A percentile compares a stretch with the other conserved stretches of the same genome.
These are phyloP conservation scores for Chaenocephalus aceratus DNA, from an alignment of 2,113 vertebrate genomes.

Conservation along the genomic window DNA sequence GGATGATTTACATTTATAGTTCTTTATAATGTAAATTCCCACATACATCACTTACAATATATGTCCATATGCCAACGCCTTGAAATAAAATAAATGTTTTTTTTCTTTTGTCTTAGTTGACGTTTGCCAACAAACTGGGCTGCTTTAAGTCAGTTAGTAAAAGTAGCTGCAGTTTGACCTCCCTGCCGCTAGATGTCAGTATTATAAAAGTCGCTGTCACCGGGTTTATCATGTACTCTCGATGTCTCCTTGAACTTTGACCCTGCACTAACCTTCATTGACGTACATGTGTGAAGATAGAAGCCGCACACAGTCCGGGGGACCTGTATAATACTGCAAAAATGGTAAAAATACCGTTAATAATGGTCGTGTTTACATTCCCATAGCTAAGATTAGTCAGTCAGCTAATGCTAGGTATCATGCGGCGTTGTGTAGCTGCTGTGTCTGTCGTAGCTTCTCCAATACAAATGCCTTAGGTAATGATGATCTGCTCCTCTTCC, in stretches of 20 bases:
- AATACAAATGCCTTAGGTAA: background rate
- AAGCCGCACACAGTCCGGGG: background rate
- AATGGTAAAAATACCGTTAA: constrained; percentile 67
- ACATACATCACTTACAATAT: too few relatives aligned
- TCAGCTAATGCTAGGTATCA: background rate
- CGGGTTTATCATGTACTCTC: background rate
- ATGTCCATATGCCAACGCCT: background rate
- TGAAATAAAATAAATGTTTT: background rate
- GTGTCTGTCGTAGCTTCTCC: background rate
- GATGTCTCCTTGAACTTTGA: constrained; percentile 64
- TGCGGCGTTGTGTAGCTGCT: background rate
- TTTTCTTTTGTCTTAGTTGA: too few relatives aligned
- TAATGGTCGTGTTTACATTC: accelerated
- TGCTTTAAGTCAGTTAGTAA: background rate
- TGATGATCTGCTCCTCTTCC: background rate
- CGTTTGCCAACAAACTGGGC: too few relatives aligned
- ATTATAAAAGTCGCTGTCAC: accelerated
- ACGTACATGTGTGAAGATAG: constrained; percentile 58
- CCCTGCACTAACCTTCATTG: constrained; percentile 70
- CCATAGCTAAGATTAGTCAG: too few relatives aligned
- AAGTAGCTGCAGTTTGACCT: constrained; percentile 33
- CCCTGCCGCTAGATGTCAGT: constrained; percentile 67
- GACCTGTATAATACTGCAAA: background rate
- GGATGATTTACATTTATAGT: too few relatives aligned
- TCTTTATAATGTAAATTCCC: too few relatives aligned